phyloP scores from a whole-genome alignment of 2,797 vertebrate genomes.

The Carcharodon carcharias region DNA sequence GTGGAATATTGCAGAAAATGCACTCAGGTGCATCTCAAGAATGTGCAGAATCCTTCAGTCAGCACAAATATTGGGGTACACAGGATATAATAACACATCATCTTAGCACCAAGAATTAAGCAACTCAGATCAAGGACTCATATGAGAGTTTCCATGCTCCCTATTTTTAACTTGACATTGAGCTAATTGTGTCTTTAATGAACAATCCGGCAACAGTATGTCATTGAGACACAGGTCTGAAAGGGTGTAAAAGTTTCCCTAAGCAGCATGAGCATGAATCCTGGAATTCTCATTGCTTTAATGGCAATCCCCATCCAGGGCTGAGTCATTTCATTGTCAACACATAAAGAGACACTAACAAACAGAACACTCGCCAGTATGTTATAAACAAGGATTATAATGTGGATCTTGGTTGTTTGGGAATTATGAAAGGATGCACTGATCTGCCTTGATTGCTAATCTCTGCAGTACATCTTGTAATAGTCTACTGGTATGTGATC shows the following conservation, averaged over 20 bases:
- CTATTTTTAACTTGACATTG: not conserved
- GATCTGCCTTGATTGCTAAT: not conserved
- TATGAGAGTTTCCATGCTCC: too few species aligned
- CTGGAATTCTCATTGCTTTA: not conserved
- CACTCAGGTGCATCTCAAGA: not conserved
- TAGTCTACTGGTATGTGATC: constrained; percentile 6
- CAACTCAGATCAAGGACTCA: not conserved
- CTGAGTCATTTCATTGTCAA: not conserved
- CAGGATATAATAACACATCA: not conserved
- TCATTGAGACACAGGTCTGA: not conserved
- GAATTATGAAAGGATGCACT: not conserved
- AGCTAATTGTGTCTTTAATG: not conserved
- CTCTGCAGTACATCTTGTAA: not conserved
- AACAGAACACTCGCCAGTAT: not conserved
- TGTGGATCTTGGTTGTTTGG: not conserved
- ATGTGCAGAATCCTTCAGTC: not conserved
- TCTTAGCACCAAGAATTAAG: not conserved
- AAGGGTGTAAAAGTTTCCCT: not conserved
- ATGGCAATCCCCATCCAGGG: not conserved
- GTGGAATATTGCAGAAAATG: not conserved
- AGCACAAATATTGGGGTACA: not conserved
- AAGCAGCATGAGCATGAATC: not conserved
- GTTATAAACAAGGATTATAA: not conserved
- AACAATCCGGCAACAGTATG: not conserved
- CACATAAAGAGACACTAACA: not conserved